These are phyloP conservation scores for Rhodophaea formosa DNA, from an alignment of 2,888 invertebrate genomes.

Conservation along the genomic window DNA sequence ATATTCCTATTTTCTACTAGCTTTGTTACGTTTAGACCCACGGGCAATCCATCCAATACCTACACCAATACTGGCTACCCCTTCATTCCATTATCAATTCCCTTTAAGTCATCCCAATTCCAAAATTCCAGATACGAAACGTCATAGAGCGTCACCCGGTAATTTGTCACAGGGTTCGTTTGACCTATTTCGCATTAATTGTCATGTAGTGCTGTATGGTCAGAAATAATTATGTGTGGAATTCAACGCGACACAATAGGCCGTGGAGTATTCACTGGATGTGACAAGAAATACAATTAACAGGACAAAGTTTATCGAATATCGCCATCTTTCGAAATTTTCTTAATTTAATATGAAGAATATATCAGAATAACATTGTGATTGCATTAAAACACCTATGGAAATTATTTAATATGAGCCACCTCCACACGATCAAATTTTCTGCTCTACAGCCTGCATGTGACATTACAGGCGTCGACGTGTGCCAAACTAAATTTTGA, in stretches of 20 bases:
- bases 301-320: too few relatives aligned
- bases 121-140: constrained; percentile 9
- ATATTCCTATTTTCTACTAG: too few relatives aligned
- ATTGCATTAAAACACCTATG: neutral
- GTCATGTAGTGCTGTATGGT: constrained; percentile 61
- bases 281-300: neutral
- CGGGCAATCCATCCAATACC: too few relatives aligned
- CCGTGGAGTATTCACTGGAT: neutral
- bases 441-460: constrained; percentile 56
- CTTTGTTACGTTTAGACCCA: too few relatives aligned
- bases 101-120: neutral
- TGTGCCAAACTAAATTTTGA: constrained; percentile 66
- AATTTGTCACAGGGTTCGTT: constrained; percentile 24
- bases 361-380: too few relatives aligned
- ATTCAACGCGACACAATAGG: constrained; percentile 61
- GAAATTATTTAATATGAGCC: neutral
- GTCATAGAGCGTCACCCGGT: constrained; percentile 16
- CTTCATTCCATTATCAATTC: too few relatives aligned
- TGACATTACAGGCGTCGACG: constrained; percentile 69
- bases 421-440: constrained; percentile 26
- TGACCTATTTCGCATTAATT: constrained; percentile 64
- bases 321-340: too few relatives aligned
- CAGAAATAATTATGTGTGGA: constrained; percentile 75
- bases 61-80: too few relatives aligned
- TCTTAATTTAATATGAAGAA: too few relatives aligned